phyloP scores from a whole-genome alignment of 1,140 invertebrate species.

The Sminthurides bifidus region DNA sequence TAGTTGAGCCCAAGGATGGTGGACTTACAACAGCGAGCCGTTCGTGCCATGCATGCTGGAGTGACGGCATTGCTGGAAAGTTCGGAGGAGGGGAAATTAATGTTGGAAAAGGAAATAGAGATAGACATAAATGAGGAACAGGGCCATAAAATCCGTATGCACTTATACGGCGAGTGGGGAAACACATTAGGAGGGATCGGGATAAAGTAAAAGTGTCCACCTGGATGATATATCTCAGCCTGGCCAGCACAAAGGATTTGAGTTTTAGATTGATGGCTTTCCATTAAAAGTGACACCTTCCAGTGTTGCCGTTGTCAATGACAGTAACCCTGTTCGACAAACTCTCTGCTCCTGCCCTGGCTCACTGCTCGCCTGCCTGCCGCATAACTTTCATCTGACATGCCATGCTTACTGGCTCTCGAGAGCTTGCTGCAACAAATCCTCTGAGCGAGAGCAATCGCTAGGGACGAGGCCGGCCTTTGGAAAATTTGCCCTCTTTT shows the following conservation, averaged over 20 bases:
- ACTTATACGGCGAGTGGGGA: background rate
- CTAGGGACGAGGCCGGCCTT: too few relatives aligned
- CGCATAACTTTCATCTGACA: too few relatives aligned
- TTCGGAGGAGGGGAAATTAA: background rate
- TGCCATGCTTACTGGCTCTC: too few relatives aligned
- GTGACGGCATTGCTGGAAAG: background rate
- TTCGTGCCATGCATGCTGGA: too few relatives aligned
- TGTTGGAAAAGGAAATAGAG: conserved; percentile 2
- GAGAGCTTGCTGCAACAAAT: too few relatives aligned
- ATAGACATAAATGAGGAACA: too few relatives aligned
- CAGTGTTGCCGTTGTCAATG: conserved; percentile 8
- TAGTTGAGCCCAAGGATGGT: too few relatives aligned
- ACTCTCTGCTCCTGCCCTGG: too few relatives aligned
- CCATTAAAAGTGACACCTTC: conserved; percentile 29
- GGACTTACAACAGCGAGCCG: too few relatives aligned
- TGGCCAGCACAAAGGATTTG: conserved; percentile 27
- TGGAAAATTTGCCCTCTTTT: background rate
- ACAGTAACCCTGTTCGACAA: conserved; percentile 4
- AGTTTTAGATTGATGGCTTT: conserved; percentile 30
- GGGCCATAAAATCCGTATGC: conserved; percentile 5
- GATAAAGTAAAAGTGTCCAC: conserved; percentile 26
- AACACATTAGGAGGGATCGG: background rate
- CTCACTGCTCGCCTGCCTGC: too few relatives aligned
- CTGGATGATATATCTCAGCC: conserved; percentile 29
- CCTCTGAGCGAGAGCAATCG: too few relatives aligned